Conservation (phyloP, 2,113 vertebrate genomes). For the Cryptoleucopteryx plumbea region DNA sequence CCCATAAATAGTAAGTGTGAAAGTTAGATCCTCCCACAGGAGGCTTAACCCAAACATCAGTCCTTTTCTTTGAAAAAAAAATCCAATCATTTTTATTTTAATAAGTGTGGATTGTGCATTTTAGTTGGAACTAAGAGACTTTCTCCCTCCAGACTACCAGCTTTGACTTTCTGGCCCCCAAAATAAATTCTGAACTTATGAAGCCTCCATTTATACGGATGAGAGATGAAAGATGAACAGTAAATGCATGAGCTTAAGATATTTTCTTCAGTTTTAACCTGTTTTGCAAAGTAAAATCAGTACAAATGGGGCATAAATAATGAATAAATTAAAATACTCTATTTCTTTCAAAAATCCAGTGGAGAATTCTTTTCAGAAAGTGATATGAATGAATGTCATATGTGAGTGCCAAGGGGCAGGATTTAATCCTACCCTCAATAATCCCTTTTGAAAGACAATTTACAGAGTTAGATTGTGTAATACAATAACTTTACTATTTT, state of each 20-base stretch:
- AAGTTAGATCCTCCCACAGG: neutral
- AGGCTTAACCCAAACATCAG: neutral
- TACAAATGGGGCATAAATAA: neutral
- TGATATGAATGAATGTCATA: neutral
- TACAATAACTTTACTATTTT: neutral
- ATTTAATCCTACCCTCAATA: neutral
- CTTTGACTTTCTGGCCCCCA: neutral
- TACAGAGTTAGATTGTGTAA: neutral
- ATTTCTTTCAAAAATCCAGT: neutral
- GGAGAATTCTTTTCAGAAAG: neutral
- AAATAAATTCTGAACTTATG: neutral
- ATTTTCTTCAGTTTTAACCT: neutral
- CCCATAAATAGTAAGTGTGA: neutral
- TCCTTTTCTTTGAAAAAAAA: neutral
- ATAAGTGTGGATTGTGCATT: neutral
- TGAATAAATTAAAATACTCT: neutral
- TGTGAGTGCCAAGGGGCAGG: neutral
- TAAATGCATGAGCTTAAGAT: neutral
- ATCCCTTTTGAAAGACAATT: neutral
- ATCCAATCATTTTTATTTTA: neutral
- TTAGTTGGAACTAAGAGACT: neutral
- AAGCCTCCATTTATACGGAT: neutral
- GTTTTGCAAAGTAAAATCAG: neutral
- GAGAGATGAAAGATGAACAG: neutral
- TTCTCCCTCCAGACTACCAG: neutral